Evolutionary conservation across 2,797 vertebrate species (phyloP).

Genomic region (Cirrhinus mrigala): DNA sequence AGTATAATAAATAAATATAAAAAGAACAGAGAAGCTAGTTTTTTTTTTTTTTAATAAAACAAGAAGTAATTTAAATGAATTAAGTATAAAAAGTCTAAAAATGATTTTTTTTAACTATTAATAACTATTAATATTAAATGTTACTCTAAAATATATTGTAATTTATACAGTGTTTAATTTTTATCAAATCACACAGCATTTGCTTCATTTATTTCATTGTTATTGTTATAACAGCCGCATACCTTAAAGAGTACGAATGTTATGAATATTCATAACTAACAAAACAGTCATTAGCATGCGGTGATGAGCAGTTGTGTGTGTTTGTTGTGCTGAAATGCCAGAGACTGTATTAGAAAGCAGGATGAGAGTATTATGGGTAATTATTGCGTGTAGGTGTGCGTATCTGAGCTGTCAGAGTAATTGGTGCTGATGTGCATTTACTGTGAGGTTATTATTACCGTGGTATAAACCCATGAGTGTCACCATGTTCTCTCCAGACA

Average conservation of each 20-base stretch:
- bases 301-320: background rate
- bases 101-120: background rate
- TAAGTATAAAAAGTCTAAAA: no score
- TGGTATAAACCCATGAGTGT: constrained; percentile 9
- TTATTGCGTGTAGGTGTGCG: constrained; percentile 3
- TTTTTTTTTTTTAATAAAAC: no score
- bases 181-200: background rate
- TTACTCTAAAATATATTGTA: background rate
- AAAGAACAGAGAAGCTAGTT: no score
- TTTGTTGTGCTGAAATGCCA: background rate
- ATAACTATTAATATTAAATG: background rate
- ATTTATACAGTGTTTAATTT: background rate
- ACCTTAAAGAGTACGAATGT: background rate
- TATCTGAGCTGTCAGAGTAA: background rate
- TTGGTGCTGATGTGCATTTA: background rate
- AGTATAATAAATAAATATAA: no score
- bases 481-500: constrained; percentile 29
- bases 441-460: constrained; percentile 17
- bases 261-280: background rate
- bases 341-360: background rate
- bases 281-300: background rate
- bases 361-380: constrained; percentile 4
- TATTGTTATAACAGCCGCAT: background rate
- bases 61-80: no score
- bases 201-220: background rate